Base-by-base conservation (phyloP, 2,888 invertebrate genomes). In the Adela reaumurella region DNA sequence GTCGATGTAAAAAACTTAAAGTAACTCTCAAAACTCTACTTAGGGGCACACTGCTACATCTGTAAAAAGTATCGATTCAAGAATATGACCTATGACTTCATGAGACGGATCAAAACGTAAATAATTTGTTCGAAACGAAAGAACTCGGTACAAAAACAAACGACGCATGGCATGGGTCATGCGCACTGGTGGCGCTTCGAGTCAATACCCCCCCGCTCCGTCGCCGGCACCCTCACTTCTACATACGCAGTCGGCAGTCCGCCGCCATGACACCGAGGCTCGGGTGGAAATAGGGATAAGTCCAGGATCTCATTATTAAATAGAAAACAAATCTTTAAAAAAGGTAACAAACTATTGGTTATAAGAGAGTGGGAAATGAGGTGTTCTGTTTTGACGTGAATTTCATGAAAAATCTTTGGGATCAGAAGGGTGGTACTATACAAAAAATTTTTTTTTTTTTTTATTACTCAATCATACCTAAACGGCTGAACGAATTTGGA, bases 171-270 rank as follows among this genome's bases (percentile, higher is more conserved):
- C 68, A 49, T 63, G 63, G 69, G 18, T 17, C 73, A 74, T 76
- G 78, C 78, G 76, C 77, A 72, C 58, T 70, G 65, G 60, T 62
- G 69, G 60, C 68, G 65, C 54, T 66, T 69, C 74, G 67, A 77
- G 78, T 78, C 78, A 77, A 74, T 81, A 81, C 74, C 74, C 76
- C 71, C 78, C 74, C 66, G 64, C 70, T 64, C 62, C 64, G 57
- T 58, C 61, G 64, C 55, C 61, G 60, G 52, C 67, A 74, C 59
- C 65, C 74, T 60, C n/a, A n/a, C 59, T 67, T 69, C 24, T 4
- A 24, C 24, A 24, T 8, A 4, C 24, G 24, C 24, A n/a, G n/a
- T n/a, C n/a, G n/a, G 24, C 24, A 4, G 24, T 14, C 35, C 70
- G 67, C 72, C 73, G 78, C 77, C 76, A 74, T 78, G 74, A 71